Evolutionary conservation across 2,797 vertebrate species (phyloP), one percentile per base, ranked within the genome.

Genomic region (Cyprinella venusta): DNA sequence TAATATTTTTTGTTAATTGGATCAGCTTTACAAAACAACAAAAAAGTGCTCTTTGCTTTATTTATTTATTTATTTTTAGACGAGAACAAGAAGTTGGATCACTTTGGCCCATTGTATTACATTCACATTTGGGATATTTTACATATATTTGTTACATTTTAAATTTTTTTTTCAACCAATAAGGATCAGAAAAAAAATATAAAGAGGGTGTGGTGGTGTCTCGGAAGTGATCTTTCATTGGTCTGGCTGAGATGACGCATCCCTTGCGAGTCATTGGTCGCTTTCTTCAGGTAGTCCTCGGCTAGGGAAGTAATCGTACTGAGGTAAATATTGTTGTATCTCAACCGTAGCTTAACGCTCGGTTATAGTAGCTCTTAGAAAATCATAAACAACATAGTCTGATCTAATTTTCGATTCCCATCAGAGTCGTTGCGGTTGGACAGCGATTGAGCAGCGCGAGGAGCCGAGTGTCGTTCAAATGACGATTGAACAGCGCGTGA

Each of bases 221-320:
- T 56, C 72, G 72, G 64, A 82, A 68, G 50, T 67, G 8, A 30
- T 24, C 52, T n/a, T 8, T 70, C 6, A 83, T 83, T 83, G 81
- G 81, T 61, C 81, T 6, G 15, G 6, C 26, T 26, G 26, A 3
- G 52, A 70, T 83, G 81, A 78, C 65, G 81, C 4, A 48, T 0
- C 9, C 9, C 24, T 77, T 9, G 9, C 76, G n/a, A 42, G 3
- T 78, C 52, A 78, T 78, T 71, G 76, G 54, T 64, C 12, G 10
- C 2, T 63, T 36, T 70, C 54, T 59, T 83, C 76, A 83, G 81
- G 75, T 83, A 63, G 61, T 63, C 15, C 6, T 50, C 30, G n/a
- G 56, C 67, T 83, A 78, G n/a, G 76, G 82, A 83, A 83, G 67
- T 64, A 67, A 21, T 30, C 75, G 9, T 21, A 0, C 30, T 6